phyloP scores from a whole-genome alignment of 2,113 vertebrate genomes.

The Anarrhichthys ocellatus region DNA sequence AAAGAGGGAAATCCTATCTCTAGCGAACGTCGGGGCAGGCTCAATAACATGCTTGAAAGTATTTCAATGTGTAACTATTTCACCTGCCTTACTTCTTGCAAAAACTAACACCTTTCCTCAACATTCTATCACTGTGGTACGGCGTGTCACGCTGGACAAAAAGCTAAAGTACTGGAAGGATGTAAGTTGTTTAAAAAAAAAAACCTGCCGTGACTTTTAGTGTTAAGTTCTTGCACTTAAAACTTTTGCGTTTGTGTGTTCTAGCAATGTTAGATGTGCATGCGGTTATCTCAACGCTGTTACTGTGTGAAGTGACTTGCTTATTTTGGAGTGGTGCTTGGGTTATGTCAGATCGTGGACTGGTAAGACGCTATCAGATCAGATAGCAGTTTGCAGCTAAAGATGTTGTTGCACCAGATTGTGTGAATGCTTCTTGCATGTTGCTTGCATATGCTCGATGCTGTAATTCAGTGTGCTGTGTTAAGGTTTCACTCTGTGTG shows the following conservation, averaged over 20 bases:
- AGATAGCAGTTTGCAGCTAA: conserved; percentile 26
- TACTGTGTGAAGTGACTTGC: conserved; percentile 15
- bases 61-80: conserved; percentile 45
- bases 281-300: conserved; percentile 46
- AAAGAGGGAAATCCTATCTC: background rate
- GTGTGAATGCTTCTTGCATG: conserved; percentile 56
- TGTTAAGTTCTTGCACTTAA: conserved; percentile 57
- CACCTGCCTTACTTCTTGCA: conserved; percentile 69
- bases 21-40: background rate
- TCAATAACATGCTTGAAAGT: conserved; percentile 41
- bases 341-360: conserved; percentile 8
- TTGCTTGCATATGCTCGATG: conserved; percentile 48
- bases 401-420: background rate
- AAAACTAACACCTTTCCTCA: conserved; percentile 86
- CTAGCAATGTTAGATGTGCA: conserved; percentile 66
- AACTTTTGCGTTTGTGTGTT: conserved; percentile 44
- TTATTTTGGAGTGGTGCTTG: conserved; percentile 55
- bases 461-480: background rate
- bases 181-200: conserved; percentile 88
- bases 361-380: conserved; percentile 34
- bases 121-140: conserved; percentile 86
- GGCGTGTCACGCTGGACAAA: conserved; percentile 88
- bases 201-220: conserved; percentile 60
- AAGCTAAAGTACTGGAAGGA: conserved; percentile 99
- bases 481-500: conserved; percentile 8